Conservation (phyloP, 2,888 invertebrate species). For the Globia sparganii region DNA sequence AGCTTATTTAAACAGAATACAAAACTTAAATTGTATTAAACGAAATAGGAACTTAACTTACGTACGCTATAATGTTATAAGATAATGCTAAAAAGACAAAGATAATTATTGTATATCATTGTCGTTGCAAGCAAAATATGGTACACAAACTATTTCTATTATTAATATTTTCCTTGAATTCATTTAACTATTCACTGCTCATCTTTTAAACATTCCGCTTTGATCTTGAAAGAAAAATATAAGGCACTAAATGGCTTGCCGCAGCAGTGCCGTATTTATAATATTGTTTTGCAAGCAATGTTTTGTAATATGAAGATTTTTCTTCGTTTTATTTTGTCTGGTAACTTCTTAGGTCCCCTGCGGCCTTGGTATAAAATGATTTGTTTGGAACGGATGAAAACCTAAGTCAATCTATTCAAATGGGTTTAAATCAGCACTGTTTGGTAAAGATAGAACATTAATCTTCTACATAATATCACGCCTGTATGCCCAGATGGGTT, state of each 20-base stretch:
- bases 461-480: too few relatives aligned
- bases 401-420: neutral
- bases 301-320: neutral
- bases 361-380: neutral
- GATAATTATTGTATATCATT: neutral
- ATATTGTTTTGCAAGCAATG: slow-evolving; percentile 8
- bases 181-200: neutral
- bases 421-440: neutral
- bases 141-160: neutral
- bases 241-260: neutral
- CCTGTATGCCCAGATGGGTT: too few relatives aligned
- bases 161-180: neutral
- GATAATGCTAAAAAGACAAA: too few relatives aligned
- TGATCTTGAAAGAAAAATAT: slow-evolving; percentile 17
- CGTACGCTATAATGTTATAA: too few relatives aligned
- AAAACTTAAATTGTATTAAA: too few relatives aligned
- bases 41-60: too few relatives aligned
- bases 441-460: neutral
- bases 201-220: slow-evolving; percentile 8
- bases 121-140: neutral
- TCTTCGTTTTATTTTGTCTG: neutral
- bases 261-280: neutral
- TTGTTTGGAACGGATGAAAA: neutral
- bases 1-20: too few relatives aligned
- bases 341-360: neutral